Base-by-base conservation (phyloP, 2,888 invertebrate genomes). In the Ornithoptera alexandrae region DNA sequence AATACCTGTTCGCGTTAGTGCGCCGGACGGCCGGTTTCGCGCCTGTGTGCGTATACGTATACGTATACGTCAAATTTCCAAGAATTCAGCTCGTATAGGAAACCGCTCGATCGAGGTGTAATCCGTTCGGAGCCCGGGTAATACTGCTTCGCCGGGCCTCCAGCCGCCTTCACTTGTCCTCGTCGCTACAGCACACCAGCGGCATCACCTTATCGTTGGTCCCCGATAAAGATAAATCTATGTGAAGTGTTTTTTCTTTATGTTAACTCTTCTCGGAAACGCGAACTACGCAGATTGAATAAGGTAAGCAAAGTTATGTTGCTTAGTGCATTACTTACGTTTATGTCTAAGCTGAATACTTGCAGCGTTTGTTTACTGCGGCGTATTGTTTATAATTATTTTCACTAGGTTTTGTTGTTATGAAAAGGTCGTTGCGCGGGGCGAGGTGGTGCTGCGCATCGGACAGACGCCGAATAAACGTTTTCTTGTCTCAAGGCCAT, bases 21-120 rank as follows among this genome's bases (percentile, higher is more conserved):
- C 57, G 72, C 76, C 70, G 72, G 70, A 30, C 65, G 56, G 70
- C 78, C 73, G 77, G 73, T 78, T 30, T 5, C 30, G 30, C 30
- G 71, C 70, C 74, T 71, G 80, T 81, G 82, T 84, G 83, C 79
- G 82, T 88, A 81, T 79, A 86, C 81, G 80, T 81, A 82, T 84
- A 83, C 79, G 82, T 88, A 81, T 79, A 86, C 81, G 86, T 86
- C 85, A 83, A 81, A 89, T 80, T 91, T 90, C 90, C 84, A 70
- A 82, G 90, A 91, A 91, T 80, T 84, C 73, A 84, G 83, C 82
- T 74, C 69, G 72, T 71, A 77, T 77, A 80, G 79, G 67, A 77
- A 77, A 79, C 68, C 84, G 87, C 78, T 88, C 86, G 76, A 88
- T 87, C 85, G 83, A 85, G 85, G 84, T 85, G 84, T 64, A 62